A percentile compares a stretch with the other conserved stretches of the same genome.
phyloP scores from a whole-genome alignment of 92 coral and sea anemone genomes.

The Pocillopora grandis region DNA sequence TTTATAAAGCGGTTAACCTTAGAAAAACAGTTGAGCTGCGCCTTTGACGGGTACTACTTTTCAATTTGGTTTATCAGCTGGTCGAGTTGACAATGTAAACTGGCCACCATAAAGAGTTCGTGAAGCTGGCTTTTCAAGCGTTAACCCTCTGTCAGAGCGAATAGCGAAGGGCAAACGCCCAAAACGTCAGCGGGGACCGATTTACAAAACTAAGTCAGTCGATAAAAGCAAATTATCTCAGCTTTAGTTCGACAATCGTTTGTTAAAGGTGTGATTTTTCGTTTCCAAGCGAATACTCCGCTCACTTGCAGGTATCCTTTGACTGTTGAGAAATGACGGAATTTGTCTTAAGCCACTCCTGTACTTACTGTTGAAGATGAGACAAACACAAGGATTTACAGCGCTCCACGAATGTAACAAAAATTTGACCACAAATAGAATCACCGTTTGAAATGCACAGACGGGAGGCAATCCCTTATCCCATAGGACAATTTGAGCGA shows the following conservation, averaged over 20 bases:
- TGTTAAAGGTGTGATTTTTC: neutral
- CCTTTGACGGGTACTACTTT: no score
- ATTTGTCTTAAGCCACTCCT: neutral
- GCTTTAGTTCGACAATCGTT: constrained; percentile 17
- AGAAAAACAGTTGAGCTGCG: no score
- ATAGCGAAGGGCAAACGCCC: no score
- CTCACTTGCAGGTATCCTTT: neutral
- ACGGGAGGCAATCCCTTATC: neutral
- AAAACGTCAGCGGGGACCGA: no score
- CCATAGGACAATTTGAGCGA: neutral
- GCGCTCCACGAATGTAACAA: neutral
- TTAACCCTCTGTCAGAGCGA: no score
- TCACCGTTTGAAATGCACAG: neutral
- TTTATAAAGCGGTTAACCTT: no score
- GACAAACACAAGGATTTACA: constrained; percentile 9
- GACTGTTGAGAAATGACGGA: neutral
- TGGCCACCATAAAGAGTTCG: no score
- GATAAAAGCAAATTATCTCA: neutral
- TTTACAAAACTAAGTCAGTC: no score
- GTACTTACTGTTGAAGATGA: constrained; percentile 3
- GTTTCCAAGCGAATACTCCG: constrained; percentile 1
- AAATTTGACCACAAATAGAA: neutral
- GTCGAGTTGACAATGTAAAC: no score
- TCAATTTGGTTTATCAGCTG: no score
- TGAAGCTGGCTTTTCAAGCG: no score